These are phyloP conservation scores for Australoheros scitulus DNA, from an alignment of 2,113 vertebrate genomes.

Conservation along the genomic window DNA sequence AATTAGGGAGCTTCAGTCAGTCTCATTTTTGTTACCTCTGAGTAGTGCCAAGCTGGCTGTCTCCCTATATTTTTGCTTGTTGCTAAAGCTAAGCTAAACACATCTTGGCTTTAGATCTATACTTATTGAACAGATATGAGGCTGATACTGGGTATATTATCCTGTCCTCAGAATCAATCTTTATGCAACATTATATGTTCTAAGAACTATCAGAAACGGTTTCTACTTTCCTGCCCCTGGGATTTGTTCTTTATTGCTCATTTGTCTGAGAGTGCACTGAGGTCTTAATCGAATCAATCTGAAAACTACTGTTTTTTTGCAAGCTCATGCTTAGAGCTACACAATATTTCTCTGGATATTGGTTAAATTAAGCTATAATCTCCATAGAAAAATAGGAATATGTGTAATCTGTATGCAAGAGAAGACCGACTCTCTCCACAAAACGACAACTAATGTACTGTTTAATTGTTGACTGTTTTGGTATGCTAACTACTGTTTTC, in stretches of 20 bases:
- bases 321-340: not conserved
- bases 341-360: too few relatives aligned
- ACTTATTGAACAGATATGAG: not conserved
- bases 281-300: slow-evolving; percentile 15
- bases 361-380: too few relatives aligned
- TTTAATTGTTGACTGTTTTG: not conserved
- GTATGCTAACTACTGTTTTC: not conserved
- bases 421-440: too few relatives aligned
- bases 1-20: not conserved
- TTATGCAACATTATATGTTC: not conserved
- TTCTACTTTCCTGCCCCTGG: not conserved
- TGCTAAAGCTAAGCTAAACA: too few relatives aligned
- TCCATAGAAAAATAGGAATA: too few relatives aligned
- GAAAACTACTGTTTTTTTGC: not conserved
- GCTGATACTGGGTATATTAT: not conserved
- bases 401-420: too few relatives aligned
- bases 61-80: too few relatives aligned
- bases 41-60: not conserved
- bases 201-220: not conserved
- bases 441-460: too few relatives aligned
- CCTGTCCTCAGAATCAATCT: not conserved
- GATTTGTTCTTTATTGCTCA: not conserved
- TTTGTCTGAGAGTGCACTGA: not conserved
- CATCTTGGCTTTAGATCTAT: not conserved
- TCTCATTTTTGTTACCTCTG: not conserved